Evolutionary conservation across 2,113 vertebrate species (phyloP).

Genomic region (Archocentrus centrarchus): DNA sequence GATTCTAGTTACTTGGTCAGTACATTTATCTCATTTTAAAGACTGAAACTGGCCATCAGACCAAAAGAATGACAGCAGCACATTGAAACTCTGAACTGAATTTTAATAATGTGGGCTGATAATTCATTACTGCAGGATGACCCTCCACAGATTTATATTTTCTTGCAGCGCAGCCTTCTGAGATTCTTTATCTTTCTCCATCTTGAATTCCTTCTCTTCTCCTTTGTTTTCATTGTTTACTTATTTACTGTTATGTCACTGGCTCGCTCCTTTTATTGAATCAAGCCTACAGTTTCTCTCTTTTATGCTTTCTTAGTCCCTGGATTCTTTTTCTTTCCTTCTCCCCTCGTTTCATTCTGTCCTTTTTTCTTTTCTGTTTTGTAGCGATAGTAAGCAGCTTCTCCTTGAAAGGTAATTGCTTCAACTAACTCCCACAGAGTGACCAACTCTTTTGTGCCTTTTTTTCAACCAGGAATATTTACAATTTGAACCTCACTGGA

Average conservation of each 20-base stretch:
- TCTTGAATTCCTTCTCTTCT: not conserved
- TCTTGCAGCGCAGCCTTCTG: not conserved
- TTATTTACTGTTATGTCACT: not conserved
- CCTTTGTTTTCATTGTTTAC: not conserved
- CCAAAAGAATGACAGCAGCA: not conserved
- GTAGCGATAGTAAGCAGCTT: not conserved
- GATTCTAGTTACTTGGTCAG: not conserved
- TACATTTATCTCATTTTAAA: not conserved
- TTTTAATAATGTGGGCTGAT: constrained; percentile 15
- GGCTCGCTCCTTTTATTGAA: not conserved
- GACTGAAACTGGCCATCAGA: fast-evolving
- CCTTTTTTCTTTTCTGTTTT: not conserved
- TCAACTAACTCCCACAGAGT: not conserved
- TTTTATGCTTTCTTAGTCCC: not conserved
- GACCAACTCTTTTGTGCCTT: not conserved
- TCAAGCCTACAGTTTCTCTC: not conserved
- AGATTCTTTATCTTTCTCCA: not conserved
- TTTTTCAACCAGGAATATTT: not conserved
- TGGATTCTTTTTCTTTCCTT: not conserved
- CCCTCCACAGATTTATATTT: constrained; percentile 7
- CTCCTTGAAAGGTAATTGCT: constrained; percentile 1
- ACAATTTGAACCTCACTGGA: not conserved
- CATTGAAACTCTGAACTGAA: not conserved
- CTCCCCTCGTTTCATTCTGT: not conserved
- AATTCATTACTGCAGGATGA: constrained; percentile 10